These are phyloP conservation scores for Pluvialis apricaria DNA, from an alignment of 2,113 vertebrate species.

Conservation along the genomic window DNA sequence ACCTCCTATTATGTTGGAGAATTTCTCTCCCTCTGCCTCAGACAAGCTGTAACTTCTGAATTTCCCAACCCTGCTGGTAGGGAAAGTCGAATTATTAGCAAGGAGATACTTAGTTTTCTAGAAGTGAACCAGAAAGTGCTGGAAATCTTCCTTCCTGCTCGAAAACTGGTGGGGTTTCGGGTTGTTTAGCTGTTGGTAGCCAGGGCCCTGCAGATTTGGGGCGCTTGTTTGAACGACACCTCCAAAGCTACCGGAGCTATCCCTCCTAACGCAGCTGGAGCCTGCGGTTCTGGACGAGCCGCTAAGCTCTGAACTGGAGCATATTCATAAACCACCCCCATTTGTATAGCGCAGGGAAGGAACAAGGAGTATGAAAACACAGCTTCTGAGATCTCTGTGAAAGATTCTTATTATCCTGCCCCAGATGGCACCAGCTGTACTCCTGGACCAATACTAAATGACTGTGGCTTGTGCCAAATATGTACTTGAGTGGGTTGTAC, in stretches of 20 bases:
- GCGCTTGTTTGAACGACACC: neutral
- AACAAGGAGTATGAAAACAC: conserved; percentile 29
- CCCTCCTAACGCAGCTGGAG: neutral
- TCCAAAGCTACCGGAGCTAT: neutral
- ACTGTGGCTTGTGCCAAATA: conserved; percentile 61
- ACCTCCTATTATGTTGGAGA: neutral
- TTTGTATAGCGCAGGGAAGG: neutral
- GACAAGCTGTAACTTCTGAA: neutral
- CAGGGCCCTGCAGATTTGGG: neutral
- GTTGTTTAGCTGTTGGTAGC: accelerated
- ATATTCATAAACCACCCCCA: neutral
- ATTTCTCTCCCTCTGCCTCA: neutral
- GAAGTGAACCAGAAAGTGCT: neutral
- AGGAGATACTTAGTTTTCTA: neutral
- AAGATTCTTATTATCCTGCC: conserved; percentile 65
- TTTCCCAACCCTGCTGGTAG: neutral
- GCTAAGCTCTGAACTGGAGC: neutral
- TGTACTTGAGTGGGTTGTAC: conserved; percentile 61
- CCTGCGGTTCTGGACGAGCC: neutral
- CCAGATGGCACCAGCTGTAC: conserved; percentile 63
- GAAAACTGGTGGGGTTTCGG: accelerated
- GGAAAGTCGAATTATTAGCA: neutral
- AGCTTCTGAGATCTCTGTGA: conserved; percentile 55
- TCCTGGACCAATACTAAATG: conserved; percentile 43
- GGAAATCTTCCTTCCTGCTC: neutral